Evolutionary conservation across 2,888 invertebrate genomes (phyloP).

Genomic region (Campaea margaritaria): DNA sequence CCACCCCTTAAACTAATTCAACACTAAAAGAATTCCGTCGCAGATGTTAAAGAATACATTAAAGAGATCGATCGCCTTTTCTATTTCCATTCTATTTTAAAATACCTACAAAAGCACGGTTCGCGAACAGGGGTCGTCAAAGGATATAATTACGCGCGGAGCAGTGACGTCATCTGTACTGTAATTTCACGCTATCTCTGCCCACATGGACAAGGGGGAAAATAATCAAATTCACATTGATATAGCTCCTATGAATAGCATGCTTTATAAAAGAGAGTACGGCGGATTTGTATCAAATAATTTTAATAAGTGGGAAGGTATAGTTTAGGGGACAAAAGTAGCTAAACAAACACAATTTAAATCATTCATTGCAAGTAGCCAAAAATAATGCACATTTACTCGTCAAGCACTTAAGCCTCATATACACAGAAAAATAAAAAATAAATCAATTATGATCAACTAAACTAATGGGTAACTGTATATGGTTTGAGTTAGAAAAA

Average conservation of each 20-base stretch:
- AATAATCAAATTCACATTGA: slow-evolving; percentile 28
- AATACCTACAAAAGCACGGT: slow-evolving; percentile 45
- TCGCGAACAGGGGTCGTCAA: slow-evolving; percentile 57
- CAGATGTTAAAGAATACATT: slow-evolving; percentile 59
- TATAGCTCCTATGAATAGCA: slow-evolving; percentile 2
- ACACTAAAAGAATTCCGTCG: slow-evolving; percentile 42
- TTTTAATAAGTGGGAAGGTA: too few species aligned
- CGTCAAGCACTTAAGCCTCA: too few species aligned
- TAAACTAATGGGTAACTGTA: too few species aligned
- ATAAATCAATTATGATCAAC: too few species aligned
- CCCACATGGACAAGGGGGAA: slow-evolving; percentile 33
- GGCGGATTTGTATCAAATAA: too few species aligned
- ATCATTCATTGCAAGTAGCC: too few species aligned
- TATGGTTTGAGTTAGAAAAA: too few species aligned
- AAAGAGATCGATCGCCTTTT: slow-evolving; percentile 41
- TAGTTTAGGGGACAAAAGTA: too few species aligned
- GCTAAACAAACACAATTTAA: too few species aligned
- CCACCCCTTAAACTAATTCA: slow-evolving; percentile 37
- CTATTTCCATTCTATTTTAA: slow-evolving; percentile 51
- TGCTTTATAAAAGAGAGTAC: too few species aligned
- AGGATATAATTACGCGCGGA: slow-evolving; percentile 59
- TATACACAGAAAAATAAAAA: too few species aligned
- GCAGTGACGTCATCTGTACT: slow-evolving; percentile 46
- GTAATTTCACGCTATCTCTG: slow-evolving; percentile 52
- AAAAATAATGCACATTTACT: too few species aligned